Evolutionary conservation across 2,888 invertebrate species (phyloP).

Genomic region (Erebia ligea): DNA sequence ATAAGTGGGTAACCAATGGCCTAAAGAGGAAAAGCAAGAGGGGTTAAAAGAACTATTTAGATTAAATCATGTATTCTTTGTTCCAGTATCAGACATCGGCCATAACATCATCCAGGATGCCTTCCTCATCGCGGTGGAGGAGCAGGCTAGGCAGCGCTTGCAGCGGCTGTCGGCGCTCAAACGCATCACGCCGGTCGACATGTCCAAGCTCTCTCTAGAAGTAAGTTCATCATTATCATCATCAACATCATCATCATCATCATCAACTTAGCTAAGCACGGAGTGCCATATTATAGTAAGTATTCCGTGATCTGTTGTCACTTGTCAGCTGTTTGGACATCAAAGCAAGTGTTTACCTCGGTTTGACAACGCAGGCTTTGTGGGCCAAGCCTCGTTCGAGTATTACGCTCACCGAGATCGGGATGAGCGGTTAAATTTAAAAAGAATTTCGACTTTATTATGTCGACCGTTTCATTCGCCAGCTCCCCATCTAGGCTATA

Average conservation of each 20-base stretch:
- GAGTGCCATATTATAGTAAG: background rate
- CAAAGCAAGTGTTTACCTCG: constrained; percentile 3
- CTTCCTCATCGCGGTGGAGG: constrained; percentile 84
- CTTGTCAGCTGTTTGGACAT: background rate
- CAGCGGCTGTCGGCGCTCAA: constrained; percentile 96
- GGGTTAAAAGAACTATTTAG: background rate
- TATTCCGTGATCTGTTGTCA: no score
- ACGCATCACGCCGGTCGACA: constrained; percentile 96
- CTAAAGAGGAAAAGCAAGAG: background rate
- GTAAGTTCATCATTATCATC: constrained; percentile 66
- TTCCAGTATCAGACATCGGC: constrained; percentile 86
- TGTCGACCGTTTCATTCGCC: no score
- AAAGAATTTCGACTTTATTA: no score
- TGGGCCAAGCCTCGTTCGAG: background rate
- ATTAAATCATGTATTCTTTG: constrained; percentile 38
- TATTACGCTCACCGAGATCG: background rate
- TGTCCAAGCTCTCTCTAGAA: constrained; percentile 95
- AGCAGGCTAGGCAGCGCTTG: constrained; percentile 95
- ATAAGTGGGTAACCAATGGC: no score
- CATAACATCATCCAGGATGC: constrained; percentile 53
- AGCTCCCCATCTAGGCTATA: no score
- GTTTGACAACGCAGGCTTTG: background rate
- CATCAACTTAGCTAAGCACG: no score
- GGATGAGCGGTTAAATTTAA: no score
- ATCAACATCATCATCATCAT: no score